A percentile compares a stretch with the other conserved stretches of the same genome.
Evolutionary conservation across 2,797 vertebrate species (phyloP).

Genomic region (Acrocephalus scirpaceus): DNA sequence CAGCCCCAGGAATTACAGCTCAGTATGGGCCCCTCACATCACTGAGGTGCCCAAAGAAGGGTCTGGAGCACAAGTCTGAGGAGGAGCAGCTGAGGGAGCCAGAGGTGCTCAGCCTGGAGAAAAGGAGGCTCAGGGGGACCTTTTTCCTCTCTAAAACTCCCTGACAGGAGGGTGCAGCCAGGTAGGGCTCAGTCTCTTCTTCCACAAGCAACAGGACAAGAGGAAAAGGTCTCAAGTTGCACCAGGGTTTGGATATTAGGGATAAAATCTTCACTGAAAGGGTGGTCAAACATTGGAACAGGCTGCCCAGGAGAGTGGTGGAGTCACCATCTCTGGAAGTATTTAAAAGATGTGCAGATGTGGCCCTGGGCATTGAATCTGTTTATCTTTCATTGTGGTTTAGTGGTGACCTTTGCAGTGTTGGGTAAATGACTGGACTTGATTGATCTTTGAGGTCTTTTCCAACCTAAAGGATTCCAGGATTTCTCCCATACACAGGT

Average conservation of each 20-base stretch:
- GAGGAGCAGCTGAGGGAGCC: not conserved
- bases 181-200: not conserved
- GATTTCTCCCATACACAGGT: not conserved
- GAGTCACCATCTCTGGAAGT: not conserved
- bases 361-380: not conserved
- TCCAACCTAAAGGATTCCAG: not conserved
- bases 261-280: not conserved
- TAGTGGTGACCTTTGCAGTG: not conserved
- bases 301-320: not conserved
- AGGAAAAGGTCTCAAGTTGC: fast-evolving
- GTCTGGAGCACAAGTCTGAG: not conserved
- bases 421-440: not conserved
- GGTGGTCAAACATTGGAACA: not conserved
- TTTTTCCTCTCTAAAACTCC: not conserved
- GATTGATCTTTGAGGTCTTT: not conserved
- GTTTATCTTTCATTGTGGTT: not conserved
- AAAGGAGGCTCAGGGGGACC: not conserved
- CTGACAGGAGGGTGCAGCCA: not conserved
- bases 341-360: not conserved
- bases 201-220: not conserved
- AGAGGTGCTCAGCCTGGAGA: not conserved
- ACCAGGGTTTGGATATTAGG: not conserved
- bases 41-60: not conserved
- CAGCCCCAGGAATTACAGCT: not conserved
- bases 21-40: not conserved